Evolutionary conservation across 2,113 vertebrate species (phyloP), one percentile per base, ranked within the genome.

Genomic region (Myotis brandtii): DNA sequence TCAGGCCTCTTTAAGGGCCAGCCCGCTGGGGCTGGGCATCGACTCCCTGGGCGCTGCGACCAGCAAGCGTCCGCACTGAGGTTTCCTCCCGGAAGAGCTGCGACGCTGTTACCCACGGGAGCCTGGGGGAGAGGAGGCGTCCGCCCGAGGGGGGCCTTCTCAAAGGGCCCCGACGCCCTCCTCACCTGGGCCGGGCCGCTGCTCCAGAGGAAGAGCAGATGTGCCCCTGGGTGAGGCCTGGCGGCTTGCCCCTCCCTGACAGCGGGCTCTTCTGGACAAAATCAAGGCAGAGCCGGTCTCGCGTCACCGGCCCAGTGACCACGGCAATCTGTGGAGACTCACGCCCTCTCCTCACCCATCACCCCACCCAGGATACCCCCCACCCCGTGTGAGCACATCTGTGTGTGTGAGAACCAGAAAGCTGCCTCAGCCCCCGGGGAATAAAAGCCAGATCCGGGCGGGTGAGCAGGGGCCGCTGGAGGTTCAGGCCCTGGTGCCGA

Each of bases 391-490:
- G 9, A 83, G 30, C 10, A 2, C 30, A 32, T 5, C 34, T n/a
- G 25, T 56, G 25, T 21, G 70, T 11, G 66, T 34, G 23, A 64
- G 64, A 96, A 86, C 34, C 64, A 59, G 84, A 94, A n/a, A 81
- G 43, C 43, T 37, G 64, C 10, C 77, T 73, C 84, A 80, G 59
- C 25, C 52, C n/a, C 16, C 87, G 37, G 81, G n/a, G 75, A 96
- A 84, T 81, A 50, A 73, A n/a, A 73, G 8, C 9, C 25, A 66
- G 21, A 14, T 43, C 40, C 23, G 69, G 73, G 79, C 67, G 72
- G 59, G 46, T 86, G 89, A 91, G 46, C 8, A 1, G 52, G 67
- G 62, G n/a, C 6, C 6, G 67, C 9, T 3, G 62, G 32, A 13
- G 18, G 3, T 34, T 20, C 5, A 21, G 48, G 32, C 34, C 40